Percentiles rank a stretch among this genome's conserved stretches.
Evolutionary conservation across 1,140 invertebrate species (phyloP).

Genomic region (Helicoverpa armigera): DNA sequence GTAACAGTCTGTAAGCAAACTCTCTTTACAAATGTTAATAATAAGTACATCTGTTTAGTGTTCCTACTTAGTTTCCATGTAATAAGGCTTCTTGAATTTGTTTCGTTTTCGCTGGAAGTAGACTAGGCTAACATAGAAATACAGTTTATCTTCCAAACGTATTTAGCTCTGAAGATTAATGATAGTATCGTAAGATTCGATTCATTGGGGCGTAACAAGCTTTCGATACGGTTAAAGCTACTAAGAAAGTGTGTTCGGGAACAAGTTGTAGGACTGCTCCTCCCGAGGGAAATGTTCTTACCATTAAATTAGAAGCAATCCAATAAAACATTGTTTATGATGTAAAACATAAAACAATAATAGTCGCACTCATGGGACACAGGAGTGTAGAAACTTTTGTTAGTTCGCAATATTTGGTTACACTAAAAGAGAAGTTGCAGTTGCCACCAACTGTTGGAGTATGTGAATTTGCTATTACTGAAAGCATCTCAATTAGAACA

Average conservation of each 20-base stretch:
- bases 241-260: neutral
- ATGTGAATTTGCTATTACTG: slow-evolving; percentile 23
- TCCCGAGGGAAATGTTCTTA: neutral
- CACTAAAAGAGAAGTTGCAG: slow-evolving; percentile 18
- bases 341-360: slow-evolving; percentile 7
- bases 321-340: neutral
- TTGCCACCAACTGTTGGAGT: slow-evolving; percentile 14
- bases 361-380: neutral
- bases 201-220: slow-evolving; percentile 40
- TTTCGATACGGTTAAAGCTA: slow-evolving; percentile 37
- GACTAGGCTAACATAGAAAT: slow-evolving; percentile 30
- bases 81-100: slow-evolving; percentile 42
- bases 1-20: slow-evolving; percentile 56
- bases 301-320: neutral
- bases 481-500: slow-evolving; percentile 30
- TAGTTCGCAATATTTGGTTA: slow-evolving; percentile 9
- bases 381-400: neutral
- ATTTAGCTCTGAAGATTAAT: slow-evolving; percentile 17
- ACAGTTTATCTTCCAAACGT: slow-evolving; percentile 30
- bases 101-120: slow-evolving; percentile 41
- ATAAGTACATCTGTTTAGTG: slow-evolving; percentile 66
- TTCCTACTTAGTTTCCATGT: slow-evolving; percentile 42
- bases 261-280: neutral
- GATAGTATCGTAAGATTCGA: slow-evolving; percentile 26
- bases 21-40: slow-evolving; percentile 45